These are phyloP conservation scores for Auanema sp. DNA, from an alignment of 2,888 invertebrate species.

Conservation along the genomic window DNA sequence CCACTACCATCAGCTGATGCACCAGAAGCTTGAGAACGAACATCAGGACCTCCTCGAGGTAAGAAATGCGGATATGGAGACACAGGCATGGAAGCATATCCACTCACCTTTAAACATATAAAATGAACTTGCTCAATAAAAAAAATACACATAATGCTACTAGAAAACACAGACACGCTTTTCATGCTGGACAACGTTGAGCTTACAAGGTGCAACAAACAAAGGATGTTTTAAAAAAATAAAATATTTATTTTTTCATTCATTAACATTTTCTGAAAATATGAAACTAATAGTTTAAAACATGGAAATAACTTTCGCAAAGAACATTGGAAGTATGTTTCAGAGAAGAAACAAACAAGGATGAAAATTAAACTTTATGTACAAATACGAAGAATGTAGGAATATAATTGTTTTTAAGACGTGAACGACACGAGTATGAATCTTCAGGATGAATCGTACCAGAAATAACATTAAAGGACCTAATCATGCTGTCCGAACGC, in stretches of 20 bases:
- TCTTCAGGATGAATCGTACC: not conserved
- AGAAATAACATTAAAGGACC: constrained; percentile 2
- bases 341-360: not conserved
- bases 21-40: constrained; percentile 49
- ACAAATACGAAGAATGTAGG: not conserved
- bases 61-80: constrained; percentile 35
- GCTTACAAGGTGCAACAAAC: not conserved
- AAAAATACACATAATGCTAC: too few species aligned
- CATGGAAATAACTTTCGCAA: not conserved
- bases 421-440: not conserved
- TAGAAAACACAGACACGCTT: not conserved
- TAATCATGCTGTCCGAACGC: not conserved
- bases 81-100: constrained; percentile 61
- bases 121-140: too few species aligned
- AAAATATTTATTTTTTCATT: constrained; percentile 1
- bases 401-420: not conserved
- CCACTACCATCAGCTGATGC: constrained; percentile 53
- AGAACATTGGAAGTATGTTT: not conserved
- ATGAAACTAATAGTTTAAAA: not conserved
- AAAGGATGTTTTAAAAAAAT: not conserved
- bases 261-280: not conserved
- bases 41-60: constrained; percentile 26
- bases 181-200: not conserved
- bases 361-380: not conserved
- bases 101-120: constrained; percentile 47